phyloP scores from a whole-genome alignment of 2,797 vertebrate genomes.

The Malurus splendens region DNA sequence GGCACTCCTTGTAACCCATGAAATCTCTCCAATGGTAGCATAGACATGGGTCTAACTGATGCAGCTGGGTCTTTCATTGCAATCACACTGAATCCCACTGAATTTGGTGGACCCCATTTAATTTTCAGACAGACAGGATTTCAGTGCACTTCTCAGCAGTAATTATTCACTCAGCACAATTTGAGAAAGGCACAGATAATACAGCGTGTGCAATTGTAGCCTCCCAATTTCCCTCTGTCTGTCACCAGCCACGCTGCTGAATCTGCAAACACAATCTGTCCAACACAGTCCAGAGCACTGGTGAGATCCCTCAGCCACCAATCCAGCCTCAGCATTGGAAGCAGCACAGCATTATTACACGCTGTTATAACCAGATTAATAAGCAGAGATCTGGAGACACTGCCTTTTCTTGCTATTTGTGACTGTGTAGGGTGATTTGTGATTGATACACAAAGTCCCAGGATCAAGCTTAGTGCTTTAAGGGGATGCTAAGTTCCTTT shows the following conservation, averaged over 20 bases:
- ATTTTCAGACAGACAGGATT: not conserved
- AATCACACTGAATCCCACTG: not conserved
- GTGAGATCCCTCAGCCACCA: not conserved
- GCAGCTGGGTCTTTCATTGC: not conserved
- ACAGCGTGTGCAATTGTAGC: not conserved
- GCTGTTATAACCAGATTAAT: not conserved
- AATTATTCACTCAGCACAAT: not conserved
- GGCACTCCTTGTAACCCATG: not conserved
- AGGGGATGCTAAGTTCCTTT: not conserved
- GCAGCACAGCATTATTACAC: not conserved
- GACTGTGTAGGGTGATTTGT: not conserved
- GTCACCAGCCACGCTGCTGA: not conserved
- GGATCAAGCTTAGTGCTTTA: not conserved
- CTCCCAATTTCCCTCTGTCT: not conserved
- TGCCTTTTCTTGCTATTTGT: not conserved
- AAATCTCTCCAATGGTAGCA: not conserved
- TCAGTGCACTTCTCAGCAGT: not conserved
- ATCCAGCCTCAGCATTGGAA: not conserved
- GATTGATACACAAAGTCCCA: not conserved
- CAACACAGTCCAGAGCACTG: not conserved
- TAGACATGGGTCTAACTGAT: not conserved
- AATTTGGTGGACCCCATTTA: not conserved
- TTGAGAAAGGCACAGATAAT: not conserved
- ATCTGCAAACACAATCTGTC: fast-evolving
- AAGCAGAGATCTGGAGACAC: not conserved